These are phyloP conservation scores for Enteromius anoplus DNA, from an alignment of 2,797 vertebrate species.

Conservation along the genomic window DNA sequence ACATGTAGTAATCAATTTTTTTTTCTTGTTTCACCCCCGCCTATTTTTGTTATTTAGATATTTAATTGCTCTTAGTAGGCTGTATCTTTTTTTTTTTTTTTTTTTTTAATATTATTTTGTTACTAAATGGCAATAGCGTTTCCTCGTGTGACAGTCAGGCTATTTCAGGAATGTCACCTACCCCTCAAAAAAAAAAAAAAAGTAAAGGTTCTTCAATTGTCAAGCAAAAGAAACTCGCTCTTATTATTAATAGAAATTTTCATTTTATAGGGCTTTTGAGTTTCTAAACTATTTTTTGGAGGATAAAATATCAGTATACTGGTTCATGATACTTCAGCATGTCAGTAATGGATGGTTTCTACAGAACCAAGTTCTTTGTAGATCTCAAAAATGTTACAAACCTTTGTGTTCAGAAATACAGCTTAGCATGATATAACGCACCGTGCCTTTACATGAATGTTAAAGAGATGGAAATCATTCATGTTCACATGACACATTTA, in stretches of 20 bases:
- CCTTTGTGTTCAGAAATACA: background rate
- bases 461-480: background rate
- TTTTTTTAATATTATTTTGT: background rate
- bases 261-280: background rate
- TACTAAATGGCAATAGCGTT: background rate
- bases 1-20: background rate
- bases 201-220: background rate
- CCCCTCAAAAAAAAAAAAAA: background rate
- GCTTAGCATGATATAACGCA: background rate
- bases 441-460: background rate
- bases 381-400: background rate
- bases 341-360: background rate
- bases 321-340: background rate
- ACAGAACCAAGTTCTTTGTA: background rate
- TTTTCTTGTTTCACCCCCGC: background rate
- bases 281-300: background rate
- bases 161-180: background rate
- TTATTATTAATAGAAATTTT: too few species aligned
- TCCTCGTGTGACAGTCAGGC: background rate
- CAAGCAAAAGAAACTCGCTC: background rate
- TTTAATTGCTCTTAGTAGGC: background rate
- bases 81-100: background rate
- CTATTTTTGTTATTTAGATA: background rate
- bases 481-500: slow-evolving; percentile 13
- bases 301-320: background rate